Base-by-base conservation (phyloP, 2,888 invertebrate species). In the Synergus itoensis region DNA sequence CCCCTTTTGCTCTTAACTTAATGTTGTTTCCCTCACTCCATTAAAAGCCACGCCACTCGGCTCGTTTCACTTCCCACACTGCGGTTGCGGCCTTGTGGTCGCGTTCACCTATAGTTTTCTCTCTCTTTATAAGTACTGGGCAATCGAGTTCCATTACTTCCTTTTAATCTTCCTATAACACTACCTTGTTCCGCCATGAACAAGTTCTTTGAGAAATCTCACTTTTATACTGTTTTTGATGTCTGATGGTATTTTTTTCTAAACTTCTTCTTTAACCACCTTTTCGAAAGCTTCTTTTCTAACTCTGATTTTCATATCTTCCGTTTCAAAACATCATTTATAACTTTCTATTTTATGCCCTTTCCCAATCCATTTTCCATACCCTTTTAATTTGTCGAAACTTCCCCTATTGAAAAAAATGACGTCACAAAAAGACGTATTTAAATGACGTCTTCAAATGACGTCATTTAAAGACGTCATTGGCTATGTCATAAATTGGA, bases 11-110 rank as follows among this genome's bases (percentile, higher is more conserved):
- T 88, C 88, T 88, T 82, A 89, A 89, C 87, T 89, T 90, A 89
- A 89, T 87, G 89, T 86, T 87, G 86, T 88, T 91, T 90, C 89
- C 89, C 87, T 89, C 89, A 89, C 89, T 90, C 90, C 90, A 90
- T 92, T 91, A 91, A 90, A 89, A 91, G 90, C 89, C 84, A 88
- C 84, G 88, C 89, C 87, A 88, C 87, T 89, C 88, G 90, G 89
- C 88, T 91, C 89, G 90, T 91, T 91, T 90, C 90, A 89, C 90
- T 75, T 84, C 84, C 85, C 83, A 84, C 82, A 84, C 80, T 81
- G 80, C 81, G 81, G 77, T 82, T 79, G 81, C 79, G 80, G 87
- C 85, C 87, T 87, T 86, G 87, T 80, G 86, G 86, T 85, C 84
- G 83, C 87, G 80, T 86, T 86, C 83, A 77, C 84, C 83, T 86